Conservation (phyloP, 2,888 invertebrate species). For the Amphiduros pacificus region DNA sequence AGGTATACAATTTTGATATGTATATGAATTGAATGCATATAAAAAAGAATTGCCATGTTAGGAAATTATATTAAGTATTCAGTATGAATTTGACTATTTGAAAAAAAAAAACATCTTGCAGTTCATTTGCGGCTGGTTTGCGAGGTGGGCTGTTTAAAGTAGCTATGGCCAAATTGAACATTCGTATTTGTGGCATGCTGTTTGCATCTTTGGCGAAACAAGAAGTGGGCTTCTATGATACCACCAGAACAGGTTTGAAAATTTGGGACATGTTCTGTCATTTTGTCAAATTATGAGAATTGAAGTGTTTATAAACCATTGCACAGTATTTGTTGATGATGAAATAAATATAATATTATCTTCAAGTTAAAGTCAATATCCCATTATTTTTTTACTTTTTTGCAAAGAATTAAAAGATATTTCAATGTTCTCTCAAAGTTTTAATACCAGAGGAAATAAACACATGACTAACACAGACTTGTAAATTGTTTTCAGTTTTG, state of each 20-base stretch:
- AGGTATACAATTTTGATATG: background rate
- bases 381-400: too few species aligned
- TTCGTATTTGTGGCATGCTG: conserved; percentile 49
- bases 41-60: background rate
- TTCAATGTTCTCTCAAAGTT: too few species aligned
- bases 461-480: too few species aligned
- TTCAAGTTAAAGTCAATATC: background rate
- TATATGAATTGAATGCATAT: background rate
- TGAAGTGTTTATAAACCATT: too few species aligned
- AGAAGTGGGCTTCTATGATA: conserved; percentile 59
- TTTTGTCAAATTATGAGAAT: background rate
- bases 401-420: too few species aligned
- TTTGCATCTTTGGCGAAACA: conserved; percentile 54
- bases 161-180: conserved; percentile 51
- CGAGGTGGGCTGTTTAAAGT: conserved; percentile 56
- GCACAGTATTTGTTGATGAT: too few species aligned
- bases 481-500: too few species aligned
- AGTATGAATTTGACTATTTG: background rate
- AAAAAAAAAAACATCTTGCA: conserved; percentile 24
- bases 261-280: too few species aligned
- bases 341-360: background rate
- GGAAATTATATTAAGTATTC: too few species aligned
- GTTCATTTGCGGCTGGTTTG: conserved; percentile 53
- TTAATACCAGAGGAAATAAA: too few species aligned
- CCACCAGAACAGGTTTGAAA: conserved; percentile 54